Base-by-base conservation (phyloP, 2,888 invertebrate genomes). In the Drosophila recens region DNA sequence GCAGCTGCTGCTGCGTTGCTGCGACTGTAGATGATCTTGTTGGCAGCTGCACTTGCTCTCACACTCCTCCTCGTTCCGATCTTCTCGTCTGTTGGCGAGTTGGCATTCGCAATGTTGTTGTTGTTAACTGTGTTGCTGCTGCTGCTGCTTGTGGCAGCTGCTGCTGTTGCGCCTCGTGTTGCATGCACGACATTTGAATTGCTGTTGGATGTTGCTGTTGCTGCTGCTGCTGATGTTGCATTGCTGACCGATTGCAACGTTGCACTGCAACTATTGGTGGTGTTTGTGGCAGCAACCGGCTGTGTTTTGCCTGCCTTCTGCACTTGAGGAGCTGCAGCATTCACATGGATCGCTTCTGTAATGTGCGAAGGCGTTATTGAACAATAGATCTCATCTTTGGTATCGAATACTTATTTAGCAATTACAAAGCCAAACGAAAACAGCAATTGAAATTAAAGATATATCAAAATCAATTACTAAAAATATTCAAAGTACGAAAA, bases 21-120 rank as follows among this genome's bases (percentile, higher is more conserved):
- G 6, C 82, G 92, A 79, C 90, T 91, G 68, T 84, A 93, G 82
- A 87, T 93, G 88, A 92, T 93, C 93, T 91, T 91, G 53, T 92
- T 92, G 20, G 91, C 90, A 4, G 91, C 84, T 13, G 91, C 91
- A 34, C 91, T 92, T 8, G 92, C 92, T 9, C 94, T 91, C 77
- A 94, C 94, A 42, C 94, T 94, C 53, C 94, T 92, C 54, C 94
- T 91, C 66, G 94, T 94, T 68, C 94, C 94, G 49, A 94, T 93
- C 64, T 94, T 94, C 82, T 94, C 94, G 67, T 91, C 82, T 38
- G 87, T 82, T 75, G 89, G 82, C 8, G 81, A 89, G 45, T 51
- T 87, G 34, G 72, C 77, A 6, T 53, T 80, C 9, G 64, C 76
- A 66, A 67, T 76, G 49, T 70, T 79, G 49, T 75, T 82, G 46